Evolutionary conservation across 2,888 invertebrate species (phyloP).

Genomic region (Antitype chi): DNA sequence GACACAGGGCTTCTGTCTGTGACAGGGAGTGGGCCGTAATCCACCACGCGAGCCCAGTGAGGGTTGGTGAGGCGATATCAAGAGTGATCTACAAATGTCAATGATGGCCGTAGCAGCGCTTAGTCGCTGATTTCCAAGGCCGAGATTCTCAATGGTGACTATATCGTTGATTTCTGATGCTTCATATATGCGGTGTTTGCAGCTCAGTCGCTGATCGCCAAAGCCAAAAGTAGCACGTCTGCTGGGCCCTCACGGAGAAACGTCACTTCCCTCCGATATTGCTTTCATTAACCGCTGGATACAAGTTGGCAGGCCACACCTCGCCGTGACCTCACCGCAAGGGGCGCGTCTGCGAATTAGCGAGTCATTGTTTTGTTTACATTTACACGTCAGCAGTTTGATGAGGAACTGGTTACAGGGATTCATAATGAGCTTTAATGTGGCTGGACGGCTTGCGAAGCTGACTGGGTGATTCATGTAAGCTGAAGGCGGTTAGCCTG

Average conservation of each 20-base stretch:
- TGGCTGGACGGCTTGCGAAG: slow-evolving; percentile 45
- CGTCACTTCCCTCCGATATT: slow-evolving; percentile 68
- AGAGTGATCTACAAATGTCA: no score
- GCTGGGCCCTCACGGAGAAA: slow-evolving; percentile 42
- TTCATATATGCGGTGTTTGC: no score
- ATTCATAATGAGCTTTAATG: slow-evolving; percentile 71
- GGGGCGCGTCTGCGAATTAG: slow-evolving; percentile 80
- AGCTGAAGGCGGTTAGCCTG: not conserved
- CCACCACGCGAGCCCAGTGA: no score
- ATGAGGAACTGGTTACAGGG: slow-evolving; percentile 73
- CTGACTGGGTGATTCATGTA: slow-evolving; percentile 35
- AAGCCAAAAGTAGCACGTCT: slow-evolving; percentile 39
- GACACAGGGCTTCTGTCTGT: no score
- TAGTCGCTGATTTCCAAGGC: not conserved
- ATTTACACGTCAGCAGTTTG: slow-evolving; percentile 89
- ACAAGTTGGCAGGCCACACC: slow-evolving; percentile 78
- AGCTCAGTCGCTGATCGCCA: not conserved
- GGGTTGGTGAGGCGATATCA: no score
- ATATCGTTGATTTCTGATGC: no score
- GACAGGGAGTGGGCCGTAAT: no score
- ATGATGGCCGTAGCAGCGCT: no score
- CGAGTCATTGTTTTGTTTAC: slow-evolving; percentile 90
- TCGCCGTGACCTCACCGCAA: slow-evolving; percentile 81
- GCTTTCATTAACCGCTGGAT: slow-evolving; percentile 72
- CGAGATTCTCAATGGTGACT: not conserved